phyloP scores from a whole-genome alignment of 2,113 vertebrate species.

The Hucho hucho region DNA sequence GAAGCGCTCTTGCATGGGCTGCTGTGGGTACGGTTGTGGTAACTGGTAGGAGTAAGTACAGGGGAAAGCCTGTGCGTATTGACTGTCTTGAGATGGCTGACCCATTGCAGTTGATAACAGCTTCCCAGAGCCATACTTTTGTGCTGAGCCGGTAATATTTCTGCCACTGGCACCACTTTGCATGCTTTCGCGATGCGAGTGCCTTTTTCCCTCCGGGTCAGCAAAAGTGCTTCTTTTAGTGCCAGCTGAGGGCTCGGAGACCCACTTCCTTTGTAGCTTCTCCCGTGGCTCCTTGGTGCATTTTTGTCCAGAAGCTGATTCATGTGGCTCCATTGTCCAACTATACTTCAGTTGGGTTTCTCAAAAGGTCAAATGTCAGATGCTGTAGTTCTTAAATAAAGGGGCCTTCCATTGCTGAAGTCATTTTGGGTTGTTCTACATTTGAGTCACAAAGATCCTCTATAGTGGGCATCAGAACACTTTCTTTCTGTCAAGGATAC shows the following conservation, averaged over 20 bases:
- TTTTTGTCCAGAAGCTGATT: constrained; percentile 85
- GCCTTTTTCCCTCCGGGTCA: constrained; percentile 81
- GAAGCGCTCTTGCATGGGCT: constrained; percentile 86
- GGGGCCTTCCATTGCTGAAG: constrained; percentile 47
- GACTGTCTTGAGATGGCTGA: constrained; percentile 83
- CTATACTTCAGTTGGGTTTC: constrained; percentile 27
- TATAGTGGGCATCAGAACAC: constrained; percentile 53
- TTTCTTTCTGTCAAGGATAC: constrained; percentile 41
- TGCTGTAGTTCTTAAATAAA: constrained; percentile 44
- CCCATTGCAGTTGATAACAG: constrained; percentile 76
- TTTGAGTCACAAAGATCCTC: constrained; percentile 44
- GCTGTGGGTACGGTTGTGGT: constrained; percentile 90
- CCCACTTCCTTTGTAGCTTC: constrained; percentile 89
- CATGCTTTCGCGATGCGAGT: constrained; percentile 79
- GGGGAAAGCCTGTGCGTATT: constrained; percentile 80
- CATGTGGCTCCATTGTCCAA: constrained; percentile 88
- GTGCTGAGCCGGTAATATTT: constrained; percentile 73
- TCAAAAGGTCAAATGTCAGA: constrained; percentile 53
- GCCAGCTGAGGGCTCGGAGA: constrained; percentile 84
- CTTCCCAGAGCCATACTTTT: constrained; percentile 84
- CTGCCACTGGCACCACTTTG: constrained; percentile 70
- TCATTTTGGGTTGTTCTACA: constrained; percentile 32
- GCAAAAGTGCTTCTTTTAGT: constrained; percentile 86
- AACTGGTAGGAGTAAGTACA: constrained; percentile 83
- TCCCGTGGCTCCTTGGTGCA: constrained; percentile 89